Evolutionary conservation across 1,140 invertebrate genomes (phyloP).

Genomic region (Anadara kagoshimensis): DNA sequence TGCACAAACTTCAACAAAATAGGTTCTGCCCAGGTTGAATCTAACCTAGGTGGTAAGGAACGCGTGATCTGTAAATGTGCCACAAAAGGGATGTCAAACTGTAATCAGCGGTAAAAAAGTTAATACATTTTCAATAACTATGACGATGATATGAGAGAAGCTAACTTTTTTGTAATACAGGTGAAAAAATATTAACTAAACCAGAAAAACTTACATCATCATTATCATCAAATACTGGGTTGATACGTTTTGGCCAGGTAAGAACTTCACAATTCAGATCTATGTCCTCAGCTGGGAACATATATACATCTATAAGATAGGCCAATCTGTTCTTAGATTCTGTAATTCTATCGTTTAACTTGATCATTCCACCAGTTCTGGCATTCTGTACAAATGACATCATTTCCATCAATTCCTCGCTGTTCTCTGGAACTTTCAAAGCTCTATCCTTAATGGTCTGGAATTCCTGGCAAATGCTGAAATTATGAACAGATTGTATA

Average conservation of each 20-base stretch:
- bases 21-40: too few species aligned
- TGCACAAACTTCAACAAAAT: too few species aligned
- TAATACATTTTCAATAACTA: too few species aligned
- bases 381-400: conserved; percentile 68
- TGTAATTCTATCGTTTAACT: conserved; percentile 66
- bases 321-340: conserved; percentile 66
- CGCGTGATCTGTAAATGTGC: too few species aligned
- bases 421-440: conserved; percentile 68
- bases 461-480: conserved; percentile 72
- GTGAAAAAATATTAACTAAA: neutral
- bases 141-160: too few species aligned
- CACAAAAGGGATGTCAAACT: too few species aligned
- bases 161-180: too few species aligned
- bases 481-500: neutral
- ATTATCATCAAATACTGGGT: conserved; percentile 72
- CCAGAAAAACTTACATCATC: conserved; percentile 64
- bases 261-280: conserved; percentile 71
- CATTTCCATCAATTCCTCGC: conserved; percentile 71
- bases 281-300: conserved; percentile 71
- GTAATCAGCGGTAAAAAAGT: too few species aligned
- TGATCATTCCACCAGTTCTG: conserved; percentile 66
- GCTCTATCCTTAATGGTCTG: conserved; percentile 62
- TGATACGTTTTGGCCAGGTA: conserved; percentile 72
- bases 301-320: conserved; percentile 71
- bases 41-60: too few species aligned